phyloP scores from a whole-genome alignment of 1,140 invertebrate genomes.

The Rhopalosiphum padi region DNA sequence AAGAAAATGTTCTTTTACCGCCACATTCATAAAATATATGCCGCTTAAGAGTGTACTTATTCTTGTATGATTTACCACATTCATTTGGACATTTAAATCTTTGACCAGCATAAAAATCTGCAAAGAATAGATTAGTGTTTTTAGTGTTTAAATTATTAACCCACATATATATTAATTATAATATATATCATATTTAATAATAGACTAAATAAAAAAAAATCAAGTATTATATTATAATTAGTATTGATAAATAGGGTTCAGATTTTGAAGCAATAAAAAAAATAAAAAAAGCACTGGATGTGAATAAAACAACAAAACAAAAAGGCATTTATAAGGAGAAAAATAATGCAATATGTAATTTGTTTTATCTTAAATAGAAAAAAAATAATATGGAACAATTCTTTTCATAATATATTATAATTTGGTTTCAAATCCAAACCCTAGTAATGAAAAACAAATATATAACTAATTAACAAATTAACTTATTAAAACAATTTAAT shows the following conservation, averaged over 20 bases:
- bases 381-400: not conserved
- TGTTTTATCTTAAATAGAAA: not conserved
- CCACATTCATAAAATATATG: slow-evolving; percentile 59
- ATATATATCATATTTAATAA: not conserved
- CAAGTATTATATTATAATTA: not conserved
- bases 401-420: not conserved
- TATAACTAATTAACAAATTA: not conserved
- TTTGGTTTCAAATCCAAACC: not conserved
- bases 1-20: slow-evolving; percentile 54
- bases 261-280: not conserved
- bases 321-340: not conserved
- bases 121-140: not conserved
- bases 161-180: not conserved
- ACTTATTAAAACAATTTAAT: not conserved
- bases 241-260: not conserved
- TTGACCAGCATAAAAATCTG: not conserved
- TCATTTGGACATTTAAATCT: slow-evolving; percentile 2
- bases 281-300: not conserved
- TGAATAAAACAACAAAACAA: not conserved
- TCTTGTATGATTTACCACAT: slow-evolving; percentile 53
- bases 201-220: not conserved
- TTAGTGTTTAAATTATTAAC: not conserved
- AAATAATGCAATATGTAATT: not conserved
- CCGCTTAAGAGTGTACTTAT: not conserved
- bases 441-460: not conserved